Evolutionary conservation across 2,888 invertebrate species (phyloP).

Genomic region (Luffia ferchaultella): DNA sequence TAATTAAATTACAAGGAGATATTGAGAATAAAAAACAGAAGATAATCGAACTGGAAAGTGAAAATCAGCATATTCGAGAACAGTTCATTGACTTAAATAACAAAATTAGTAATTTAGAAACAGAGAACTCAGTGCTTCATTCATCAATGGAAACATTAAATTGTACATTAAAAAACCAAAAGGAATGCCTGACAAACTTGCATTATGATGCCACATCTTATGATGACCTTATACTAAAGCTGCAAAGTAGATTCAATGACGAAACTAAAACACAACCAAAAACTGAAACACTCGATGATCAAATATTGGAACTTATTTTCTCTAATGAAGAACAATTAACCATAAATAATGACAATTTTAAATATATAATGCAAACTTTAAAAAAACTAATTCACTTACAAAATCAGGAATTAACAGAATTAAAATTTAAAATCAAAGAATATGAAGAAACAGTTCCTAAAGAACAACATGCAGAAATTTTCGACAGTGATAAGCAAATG

Average conservation of each 20-base stretch:
- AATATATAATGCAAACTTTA: conserved; percentile 39
- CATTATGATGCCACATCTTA: conserved; percentile 37
- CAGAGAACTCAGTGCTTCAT: conserved; percentile 34
- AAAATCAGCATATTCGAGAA: conserved; percentile 27
- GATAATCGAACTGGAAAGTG: conserved; percentile 30
- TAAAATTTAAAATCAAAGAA: conserved; percentile 1
- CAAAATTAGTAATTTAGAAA: conserved; percentile 27
- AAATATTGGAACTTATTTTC: conserved; percentile 33
- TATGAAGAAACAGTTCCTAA: background rate
- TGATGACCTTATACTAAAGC: conserved; percentile 33
- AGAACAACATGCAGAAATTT: background rate
- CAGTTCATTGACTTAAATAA: conserved; percentile 27
- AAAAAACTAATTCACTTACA: conserved; percentile 30
- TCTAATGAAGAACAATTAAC: conserved; percentile 40
- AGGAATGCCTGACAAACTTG: conserved; percentile 26
- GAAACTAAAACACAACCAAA: conserved; percentile 17
- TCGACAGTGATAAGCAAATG: conserved; percentile 1
- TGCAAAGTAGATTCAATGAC: conserved; percentile 32
- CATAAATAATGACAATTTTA: conserved; percentile 48
- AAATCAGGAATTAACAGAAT: conserved; percentile 26
- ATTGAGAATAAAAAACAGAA: conserved; percentile 30
- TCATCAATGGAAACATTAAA: conserved; percentile 35
- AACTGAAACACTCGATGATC: conserved; percentile 22
- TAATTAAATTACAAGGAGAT: conserved; percentile 33
- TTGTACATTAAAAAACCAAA: conserved; percentile 33